Evolutionary conservation across 2,888 invertebrate species (phyloP), one percentile per base, ranked within the genome.

Genomic region (Cheilosia variabilis): DNA sequence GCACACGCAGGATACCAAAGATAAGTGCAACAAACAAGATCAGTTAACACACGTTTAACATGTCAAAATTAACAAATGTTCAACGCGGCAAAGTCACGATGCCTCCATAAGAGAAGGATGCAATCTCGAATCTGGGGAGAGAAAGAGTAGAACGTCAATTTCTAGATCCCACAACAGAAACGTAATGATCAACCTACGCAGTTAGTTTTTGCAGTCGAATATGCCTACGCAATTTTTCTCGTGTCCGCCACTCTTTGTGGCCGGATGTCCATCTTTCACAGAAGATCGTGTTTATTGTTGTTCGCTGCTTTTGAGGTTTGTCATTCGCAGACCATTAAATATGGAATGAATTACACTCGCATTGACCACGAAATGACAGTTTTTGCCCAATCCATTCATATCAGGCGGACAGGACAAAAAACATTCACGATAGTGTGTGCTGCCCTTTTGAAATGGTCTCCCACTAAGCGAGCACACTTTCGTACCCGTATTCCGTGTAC

Each of bases 51-150:
- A 58, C 50, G 27, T 65, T 72, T 57, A 79, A 77, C 71, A 69
- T 81, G 81, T 69, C 76, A 71, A 76, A 69, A 58, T 69, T 68
- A 76, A 81, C 76, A 76, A 69, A 81, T 71, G 76, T 81, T 57
- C 63, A 53, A 53, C 58, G 58, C 9, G 37, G 13, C 66, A 62
- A 73, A 22, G 24, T 43, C 65, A 66, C 50, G 31, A 65, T 43
- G 57, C 43, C 31, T 9, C 9, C 34, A 55, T 43, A 24, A 13
- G 37, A 66, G 31, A 22, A 58, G 50, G 47, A 65, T 52, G 34
- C 41, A 5, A 15, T 37, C 37, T 43, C 34, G 2, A 5, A 15
- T 37, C 37, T 43, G 52, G 4, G 13, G 4, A 24, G 45, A 52
- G 10, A 66, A 17, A 78, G 31, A 31, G 31, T 19, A n/a, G 22